Evolutionary conservation across 1,140 invertebrate genomes (phyloP), one percentile per base, ranked within the genome.

Genomic region (Phocides pigmalion): DNA sequence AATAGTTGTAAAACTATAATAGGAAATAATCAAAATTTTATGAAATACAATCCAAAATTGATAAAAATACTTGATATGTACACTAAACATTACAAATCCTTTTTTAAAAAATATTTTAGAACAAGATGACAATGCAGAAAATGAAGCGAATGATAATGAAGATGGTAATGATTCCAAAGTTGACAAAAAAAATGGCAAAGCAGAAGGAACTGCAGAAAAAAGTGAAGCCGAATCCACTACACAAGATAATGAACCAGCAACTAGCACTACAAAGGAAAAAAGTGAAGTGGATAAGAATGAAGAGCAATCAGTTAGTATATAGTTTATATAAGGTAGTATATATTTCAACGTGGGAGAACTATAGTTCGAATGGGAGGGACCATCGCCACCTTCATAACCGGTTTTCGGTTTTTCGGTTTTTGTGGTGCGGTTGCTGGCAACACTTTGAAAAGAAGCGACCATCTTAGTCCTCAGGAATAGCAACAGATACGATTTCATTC

Each of bases 81-180:
- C 8, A 32, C 8, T 32, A 32, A 32, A 32, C 1, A 4, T 32
- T 2, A 22, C 2, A 22, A 22, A 22, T 22, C 22, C 6, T 3
- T 22, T 22, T 22, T 2, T 22, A 22, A 22, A 22, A 32, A 1
- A 11, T 19, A 42, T 42, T 47, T 14, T 11, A 62, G 67, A 69
- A 4, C 70, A 82, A 15, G 82, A 82, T 39, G 87, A 92, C 67
- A 82, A 76, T 35, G 73, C 68, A 15, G 81, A 80, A 1, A 77
- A 74, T 66, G 79, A 66, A 44, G 83, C 87, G 15, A 76, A 56
- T 47, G 73, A 74, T 59, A 53, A 75, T 63, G 20, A 65, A 58
- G 16, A 75, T 28, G 64, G 15, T 59, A 70, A 44, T 9, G 66
- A 73, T 58, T 65, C 62, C 64, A 76, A 53, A 77, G 74, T 15